phyloP scores from a whole-genome alignment of 2,888 invertebrate species.

The Hermaeophaga mercurialis region DNA sequence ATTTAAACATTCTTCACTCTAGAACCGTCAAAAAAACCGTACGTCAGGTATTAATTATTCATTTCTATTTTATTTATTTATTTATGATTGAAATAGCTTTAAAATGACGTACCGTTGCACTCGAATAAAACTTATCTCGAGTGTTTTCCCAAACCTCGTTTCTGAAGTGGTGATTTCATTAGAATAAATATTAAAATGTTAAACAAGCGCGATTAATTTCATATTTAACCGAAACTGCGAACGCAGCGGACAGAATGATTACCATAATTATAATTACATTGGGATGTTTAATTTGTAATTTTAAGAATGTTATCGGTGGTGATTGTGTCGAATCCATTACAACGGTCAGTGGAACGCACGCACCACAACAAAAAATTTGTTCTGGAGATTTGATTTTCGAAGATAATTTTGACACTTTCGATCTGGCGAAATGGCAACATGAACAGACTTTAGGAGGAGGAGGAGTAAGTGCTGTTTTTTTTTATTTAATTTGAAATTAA shows the following conservation, averaged over 20 bases:
- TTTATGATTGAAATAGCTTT: no score
- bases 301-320: no score
- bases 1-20: no score
- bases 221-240: background rate
- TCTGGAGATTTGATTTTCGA: slow-evolving; percentile 66
- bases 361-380: slow-evolving; percentile 49
- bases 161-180: background rate
- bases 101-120: no score
- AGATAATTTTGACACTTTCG: slow-evolving; percentile 66
- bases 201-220: background rate
- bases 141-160: background rate
- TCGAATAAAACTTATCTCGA: no score
- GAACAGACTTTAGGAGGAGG: slow-evolving; percentile 65
- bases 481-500: no score
- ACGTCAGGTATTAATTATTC: no score
- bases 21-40: no score
- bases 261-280: background rate
- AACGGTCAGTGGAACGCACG: slow-evolving; percentile 31
- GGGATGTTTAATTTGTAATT: background rate
- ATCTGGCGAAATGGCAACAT: slow-evolving; percentile 68
- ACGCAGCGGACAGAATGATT: background rate
- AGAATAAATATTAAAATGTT: background rate
- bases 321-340: slow-evolving; percentile 27
- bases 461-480: slow-evolving; percentile 65
- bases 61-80: no score